A percentile compares a stretch with the other conserved stretches of the same genome.
Evolutionary conservation across 2,888 invertebrate species (phyloP).

Genomic region (Hirudinaria manillensis): DNA sequence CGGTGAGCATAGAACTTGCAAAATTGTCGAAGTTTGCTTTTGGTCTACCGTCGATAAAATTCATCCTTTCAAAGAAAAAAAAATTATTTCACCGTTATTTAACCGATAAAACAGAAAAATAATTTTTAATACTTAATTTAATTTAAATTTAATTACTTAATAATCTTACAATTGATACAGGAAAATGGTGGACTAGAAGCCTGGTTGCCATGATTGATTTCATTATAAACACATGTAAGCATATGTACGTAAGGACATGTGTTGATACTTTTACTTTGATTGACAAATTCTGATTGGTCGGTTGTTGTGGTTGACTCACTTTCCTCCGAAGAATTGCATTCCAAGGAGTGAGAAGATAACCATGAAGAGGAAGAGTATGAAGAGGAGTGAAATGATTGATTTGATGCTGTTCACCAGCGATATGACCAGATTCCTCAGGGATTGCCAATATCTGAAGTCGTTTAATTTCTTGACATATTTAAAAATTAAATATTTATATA

Average conservation of each 20-base stretch:
- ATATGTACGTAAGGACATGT: too few species aligned
- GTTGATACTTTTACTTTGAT: too few species aligned
- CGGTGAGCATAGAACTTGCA: conserved; percentile 96
- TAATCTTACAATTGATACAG: too few species aligned
- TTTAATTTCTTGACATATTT: background rate
- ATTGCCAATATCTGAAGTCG: conserved; percentile 84
- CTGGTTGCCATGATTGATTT: too few species aligned
- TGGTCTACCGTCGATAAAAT: conserved; percentile 72
- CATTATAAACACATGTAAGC: too few species aligned
- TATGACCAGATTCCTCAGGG: conserved; percentile 92
- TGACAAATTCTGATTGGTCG: background rate
- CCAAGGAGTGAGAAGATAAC: conserved; percentile 97
- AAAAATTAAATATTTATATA: too few species aligned
- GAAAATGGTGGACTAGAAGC: too few species aligned
- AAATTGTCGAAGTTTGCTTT: conserved; percentile 98
- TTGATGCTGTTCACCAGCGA: conserved; percentile 97
- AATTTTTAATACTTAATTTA: background rate
- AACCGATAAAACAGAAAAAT: background rate
- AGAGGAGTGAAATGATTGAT: conserved; percentile 95
- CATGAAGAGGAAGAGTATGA: conserved; percentile 98
- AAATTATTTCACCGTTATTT: background rate
- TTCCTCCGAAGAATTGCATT: conserved; percentile 98
- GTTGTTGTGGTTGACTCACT: conserved; percentile 56
- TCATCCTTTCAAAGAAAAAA: conserved; percentile 52
- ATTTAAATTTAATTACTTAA: background rate